Percentiles rank a stretch among this genome's conserved stretches.
phyloP scores from a whole-genome alignment of 2,888 invertebrate genomes.

The Limnephilus auricula region DNA sequence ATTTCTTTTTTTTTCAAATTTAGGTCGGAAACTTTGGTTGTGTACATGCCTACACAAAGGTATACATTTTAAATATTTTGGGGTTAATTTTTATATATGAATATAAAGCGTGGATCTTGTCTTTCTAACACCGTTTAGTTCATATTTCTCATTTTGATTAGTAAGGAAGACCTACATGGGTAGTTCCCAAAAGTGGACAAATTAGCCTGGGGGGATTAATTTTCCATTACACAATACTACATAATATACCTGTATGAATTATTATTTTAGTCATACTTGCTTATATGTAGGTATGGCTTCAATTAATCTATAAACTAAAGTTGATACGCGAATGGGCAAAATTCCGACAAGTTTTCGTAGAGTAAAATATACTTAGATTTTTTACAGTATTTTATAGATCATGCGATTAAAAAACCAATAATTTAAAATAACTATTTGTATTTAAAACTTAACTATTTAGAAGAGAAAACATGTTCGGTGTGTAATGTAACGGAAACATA shows the following conservation, averaged over 20 bases:
- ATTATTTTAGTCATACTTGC: not conserved
- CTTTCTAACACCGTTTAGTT: no score
- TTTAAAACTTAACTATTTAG: conserved; percentile 12
- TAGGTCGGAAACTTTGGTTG: no score
- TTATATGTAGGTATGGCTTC: not conserved
- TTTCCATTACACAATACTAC: not conserved
- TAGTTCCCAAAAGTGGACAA: no score
- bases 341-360: not conserved
- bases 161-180: no score
- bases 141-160: no score
- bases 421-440: conserved; percentile 12
- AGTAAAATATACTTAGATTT: conserved; percentile 40
- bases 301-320: not conserved
- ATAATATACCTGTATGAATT: not conserved
- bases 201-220: no score
- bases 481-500: conserved; percentile 21
- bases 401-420: not conserved
- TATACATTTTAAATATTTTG: no score
- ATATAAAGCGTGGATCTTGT: no score
- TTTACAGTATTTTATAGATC: conserved; percentile 35
- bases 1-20: no score
- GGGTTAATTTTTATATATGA: no score
- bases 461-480: conserved; percentile 31
- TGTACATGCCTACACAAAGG: no score
- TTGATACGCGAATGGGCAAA: not conserved